Evolutionary conservation across 2,797 vertebrate genomes (phyloP), one percentile per base, ranked within the genome.

Genomic region (Anguilla marmorata): DNA sequence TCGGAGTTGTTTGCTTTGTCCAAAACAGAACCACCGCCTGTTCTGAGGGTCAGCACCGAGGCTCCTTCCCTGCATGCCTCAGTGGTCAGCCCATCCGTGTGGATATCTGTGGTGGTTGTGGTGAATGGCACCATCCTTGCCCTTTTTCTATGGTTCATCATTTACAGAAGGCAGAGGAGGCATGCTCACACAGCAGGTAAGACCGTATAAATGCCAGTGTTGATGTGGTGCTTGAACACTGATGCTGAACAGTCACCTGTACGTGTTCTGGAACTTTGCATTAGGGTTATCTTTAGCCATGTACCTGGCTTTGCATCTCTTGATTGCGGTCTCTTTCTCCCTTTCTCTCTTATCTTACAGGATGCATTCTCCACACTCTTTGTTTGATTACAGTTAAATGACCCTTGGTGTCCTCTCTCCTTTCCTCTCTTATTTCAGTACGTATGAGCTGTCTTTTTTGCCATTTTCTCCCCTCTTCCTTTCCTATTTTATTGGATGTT

Each of bases 111-210:
- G 89, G 89, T 85, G 16, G 82, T 94, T 89, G 79, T 89, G n/a
- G 88, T 76, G 0, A 45, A 92, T 86, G 93, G 92, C 0, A 94
- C 93, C 54, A 24, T 94, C 72, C 1, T 96, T 90, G 90, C 90
- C 48, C 89, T 96, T 85, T 86, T 85, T 30, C 86, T 96, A 21
- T 96, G 95, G 94, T 84, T 93, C 72, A 58, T 95, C 89, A 92
- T 96, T 27, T 95, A 90, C 91, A 95, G 85, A 90, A 86, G 85
- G 19, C 92, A 93, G 79, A 87, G 0, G 30, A 89, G 91, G 33
- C 72, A 1, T 86, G 84, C 79, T 56, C 90, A 50, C 33, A 84
- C 24, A 45, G 45, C 93, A 33, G 95, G 95, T 95, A 91, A 90
- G 60, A 1, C 66, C 4, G 14, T 16, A 37, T 76, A 72, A 74